These are phyloP conservation scores for Terrapene triunguis DNA, from an alignment of 2,113 vertebrate genomes.

Conservation along the genomic window DNA sequence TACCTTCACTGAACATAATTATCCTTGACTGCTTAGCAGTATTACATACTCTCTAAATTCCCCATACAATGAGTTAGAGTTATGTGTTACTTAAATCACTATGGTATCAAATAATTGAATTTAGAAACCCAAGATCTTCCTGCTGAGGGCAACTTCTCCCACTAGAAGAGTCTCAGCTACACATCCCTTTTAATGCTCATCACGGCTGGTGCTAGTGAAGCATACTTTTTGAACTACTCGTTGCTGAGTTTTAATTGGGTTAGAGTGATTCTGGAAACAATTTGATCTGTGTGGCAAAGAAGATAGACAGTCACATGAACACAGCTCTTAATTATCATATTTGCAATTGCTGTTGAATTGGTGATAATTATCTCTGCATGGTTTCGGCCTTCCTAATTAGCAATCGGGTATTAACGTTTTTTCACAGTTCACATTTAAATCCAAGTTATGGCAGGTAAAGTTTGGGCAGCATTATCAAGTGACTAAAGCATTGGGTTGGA, in stretches of 20 bases:
- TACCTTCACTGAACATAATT: constrained; percentile 7
- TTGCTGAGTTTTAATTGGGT: constrained; percentile 32
- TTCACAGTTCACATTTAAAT: neutral
- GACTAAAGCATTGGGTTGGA: neutral
- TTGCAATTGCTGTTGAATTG: constrained; percentile 22
- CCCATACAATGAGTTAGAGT: neutral
- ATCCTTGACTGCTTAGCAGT: neutral
- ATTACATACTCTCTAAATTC: neutral
- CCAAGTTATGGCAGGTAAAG: neutral
- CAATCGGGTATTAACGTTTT: neutral
- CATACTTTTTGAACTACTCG: neutral
- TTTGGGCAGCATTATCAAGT: neutral
- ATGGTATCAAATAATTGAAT: constrained; percentile 19
- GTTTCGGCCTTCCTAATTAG: neutral
- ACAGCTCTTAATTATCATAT: constrained; percentile 34
- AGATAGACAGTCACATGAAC: constrained; percentile 27
- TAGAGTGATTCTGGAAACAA: constrained; percentile 6
- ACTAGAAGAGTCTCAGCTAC: neutral
- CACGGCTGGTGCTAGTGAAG: neutral
- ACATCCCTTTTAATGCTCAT: neutral
- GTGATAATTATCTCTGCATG: neutral
- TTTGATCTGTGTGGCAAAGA: constrained; percentile 28
- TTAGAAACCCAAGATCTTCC: neutral
- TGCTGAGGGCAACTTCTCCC: neutral
- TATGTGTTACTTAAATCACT: neutral